phyloP scores from a whole-genome alignment of 2,888 invertebrate species.

The Diloba caeruleocephala region DNA sequence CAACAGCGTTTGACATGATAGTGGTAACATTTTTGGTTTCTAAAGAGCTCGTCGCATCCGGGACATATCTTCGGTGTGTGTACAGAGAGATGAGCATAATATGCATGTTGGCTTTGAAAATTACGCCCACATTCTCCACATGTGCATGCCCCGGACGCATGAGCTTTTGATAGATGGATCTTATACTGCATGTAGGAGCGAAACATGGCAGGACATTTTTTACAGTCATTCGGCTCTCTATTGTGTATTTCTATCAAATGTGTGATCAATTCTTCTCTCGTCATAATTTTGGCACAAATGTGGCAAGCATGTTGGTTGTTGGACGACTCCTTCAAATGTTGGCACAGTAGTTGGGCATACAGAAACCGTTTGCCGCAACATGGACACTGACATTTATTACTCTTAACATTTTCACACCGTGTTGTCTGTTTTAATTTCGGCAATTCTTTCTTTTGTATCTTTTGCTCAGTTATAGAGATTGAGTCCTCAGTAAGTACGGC shows the following conservation, averaged over 20 bases:
- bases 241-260: slow-evolving; percentile 68
- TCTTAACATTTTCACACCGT: slow-evolving; percentile 35
- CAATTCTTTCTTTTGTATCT: neutral
- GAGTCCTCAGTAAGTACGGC: slow-evolving; percentile 62
- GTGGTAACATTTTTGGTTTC: slow-evolving; percentile 76
- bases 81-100: slow-evolving; percentile 70
- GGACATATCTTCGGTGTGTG: slow-evolving; percentile 74
- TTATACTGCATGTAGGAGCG: slow-evolving; percentile 55
- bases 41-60: slow-evolving; percentile 72
- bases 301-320: slow-evolving; percentile 75
- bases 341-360: slow-evolving; percentile 66
- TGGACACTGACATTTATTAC: slow-evolving; percentile 66
- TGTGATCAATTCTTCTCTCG: slow-evolving; percentile 64
- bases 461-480: slow-evolving; percentile 55
- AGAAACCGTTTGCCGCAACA: slow-evolving; percentile 72
- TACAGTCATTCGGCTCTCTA: slow-evolving; percentile 66
- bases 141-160: slow-evolving; percentile 64
- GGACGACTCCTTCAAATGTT: slow-evolving; percentile 76
- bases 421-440: slow-evolving; percentile 10
- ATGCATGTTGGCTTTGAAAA: slow-evolving; percentile 68
- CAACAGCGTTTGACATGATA: slow-evolving; percentile 77
- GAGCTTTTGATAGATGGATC: slow-evolving; percentile 65
- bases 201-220: slow-evolving; percentile 74
- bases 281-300: slow-evolving; percentile 75
- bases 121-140: slow-evolving; percentile 79